These are phyloP conservation scores for Timema cristinae DNA, from an alignment of 2,888 invertebrate species.

Conservation along the genomic window DNA sequence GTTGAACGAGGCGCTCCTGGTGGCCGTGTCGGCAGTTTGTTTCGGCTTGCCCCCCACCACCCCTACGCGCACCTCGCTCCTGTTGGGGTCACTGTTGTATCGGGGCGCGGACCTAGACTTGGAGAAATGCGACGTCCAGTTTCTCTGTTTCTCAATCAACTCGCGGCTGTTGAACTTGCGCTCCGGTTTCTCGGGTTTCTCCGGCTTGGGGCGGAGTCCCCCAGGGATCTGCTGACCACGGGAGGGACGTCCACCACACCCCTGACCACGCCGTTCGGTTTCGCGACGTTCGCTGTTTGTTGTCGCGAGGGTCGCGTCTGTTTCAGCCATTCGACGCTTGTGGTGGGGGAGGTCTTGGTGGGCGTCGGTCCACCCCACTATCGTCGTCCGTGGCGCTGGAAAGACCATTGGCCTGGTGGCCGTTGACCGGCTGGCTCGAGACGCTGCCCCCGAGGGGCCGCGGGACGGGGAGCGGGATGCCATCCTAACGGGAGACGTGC, in stretches of 20 bases:
- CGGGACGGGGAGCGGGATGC: conserved; percentile 44
- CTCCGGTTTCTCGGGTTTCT: conserved; percentile 80
- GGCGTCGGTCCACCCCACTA: conserved; percentile 4
- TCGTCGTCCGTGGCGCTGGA: conserved; percentile 23
- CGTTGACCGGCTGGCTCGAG: conserved; percentile 15
- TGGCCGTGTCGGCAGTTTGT: conserved; percentile 38
- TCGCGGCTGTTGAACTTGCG: conserved; percentile 78
- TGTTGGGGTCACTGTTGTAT: conserved; percentile 61
- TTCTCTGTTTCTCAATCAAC: conserved; percentile 83
- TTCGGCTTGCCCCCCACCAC: conserved; percentile 29
- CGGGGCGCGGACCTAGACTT: conserved; percentile 61
- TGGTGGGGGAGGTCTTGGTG: neutral
- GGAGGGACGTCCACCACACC: conserved; percentile 12
- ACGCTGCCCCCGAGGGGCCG: conserved; percentile 34
- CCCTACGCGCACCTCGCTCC: conserved; percentile 49
- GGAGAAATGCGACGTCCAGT: conserved; percentile 89
- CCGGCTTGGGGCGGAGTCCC: conserved; percentile 41
- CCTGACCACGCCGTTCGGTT: conserved; percentile 21
- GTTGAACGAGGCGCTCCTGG: conserved; percentile 57
- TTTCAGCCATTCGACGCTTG: neutral
- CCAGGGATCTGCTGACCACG: neutral
- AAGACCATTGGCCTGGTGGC: conserved; percentile 24
- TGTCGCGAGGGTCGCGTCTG: conserved; percentile 13
- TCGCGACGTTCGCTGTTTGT: conserved; percentile 6
- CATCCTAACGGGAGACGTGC: conserved; percentile 44